Percentiles rank a stretch among this genome's conserved stretches.
Conservation (phyloP, 2,888 invertebrate genomes). For the Agrochola litura region DNA sequence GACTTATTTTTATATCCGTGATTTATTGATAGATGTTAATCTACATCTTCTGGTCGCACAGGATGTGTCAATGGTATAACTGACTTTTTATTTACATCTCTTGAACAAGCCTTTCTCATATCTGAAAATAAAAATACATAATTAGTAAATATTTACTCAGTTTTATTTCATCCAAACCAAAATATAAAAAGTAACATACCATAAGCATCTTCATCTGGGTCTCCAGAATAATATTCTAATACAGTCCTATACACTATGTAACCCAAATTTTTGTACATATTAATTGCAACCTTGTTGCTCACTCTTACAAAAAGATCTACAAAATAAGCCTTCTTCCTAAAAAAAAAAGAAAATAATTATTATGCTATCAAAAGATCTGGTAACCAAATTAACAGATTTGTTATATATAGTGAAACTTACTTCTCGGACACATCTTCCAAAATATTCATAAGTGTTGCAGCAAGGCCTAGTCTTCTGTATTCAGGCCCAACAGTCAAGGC, state of each 20-base stretch:
- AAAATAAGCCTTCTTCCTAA: conserved; percentile 98
- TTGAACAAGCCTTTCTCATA: conserved; percentile 99
- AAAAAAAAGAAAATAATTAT: conserved; percentile 66
- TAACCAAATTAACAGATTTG: background rate
- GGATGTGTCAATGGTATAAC: conserved; percentile 98
- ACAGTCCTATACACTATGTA: conserved; percentile 99
- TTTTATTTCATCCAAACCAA: background rate
- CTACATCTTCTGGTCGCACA: conserved; percentile 98
- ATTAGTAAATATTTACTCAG: background rate
- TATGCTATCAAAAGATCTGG: background rate
- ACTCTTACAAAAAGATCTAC: conserved; percentile 99
- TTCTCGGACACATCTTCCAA: conserved; percentile 99
- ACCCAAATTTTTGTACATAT: conserved; percentile 98
- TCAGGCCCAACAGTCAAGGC: conserved; percentile 99
- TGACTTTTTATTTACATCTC: conserved; percentile 97
- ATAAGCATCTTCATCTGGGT: conserved; percentile 99
- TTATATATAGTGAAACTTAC: conserved; percentile 81
- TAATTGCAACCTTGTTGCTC: conserved; percentile 98
- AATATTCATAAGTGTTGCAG: conserved; percentile 97
- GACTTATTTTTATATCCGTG: conserved; percentile 22
- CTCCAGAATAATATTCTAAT: conserved; percentile 99
- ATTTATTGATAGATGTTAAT: conserved; percentile 84
- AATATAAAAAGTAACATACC: conserved; percentile 90
- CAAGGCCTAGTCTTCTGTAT: conserved; percentile 97
- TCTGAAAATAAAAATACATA: conserved; percentile 91